These are phyloP conservation scores for Graphium colonna DNA, from an alignment of 2,888 invertebrate species.

Conservation along the genomic window DNA sequence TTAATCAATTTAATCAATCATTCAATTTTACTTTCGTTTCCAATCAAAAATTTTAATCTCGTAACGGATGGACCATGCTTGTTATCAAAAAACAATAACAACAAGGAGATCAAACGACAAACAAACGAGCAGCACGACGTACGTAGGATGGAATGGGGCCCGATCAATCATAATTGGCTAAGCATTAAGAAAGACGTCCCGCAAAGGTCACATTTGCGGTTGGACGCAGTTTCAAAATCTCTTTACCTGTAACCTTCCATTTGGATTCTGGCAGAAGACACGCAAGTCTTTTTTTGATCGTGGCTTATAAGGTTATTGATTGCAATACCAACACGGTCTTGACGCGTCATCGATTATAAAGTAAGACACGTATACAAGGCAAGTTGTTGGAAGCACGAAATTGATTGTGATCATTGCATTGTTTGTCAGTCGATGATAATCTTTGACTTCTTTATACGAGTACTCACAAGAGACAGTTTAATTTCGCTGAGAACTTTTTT, in stretches of 20 bases:
- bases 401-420: too few relatives aligned
- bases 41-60: too few relatives aligned
- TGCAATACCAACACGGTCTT: constrained; percentile 1
- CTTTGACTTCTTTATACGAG: neutral
- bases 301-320: constrained; percentile 9
- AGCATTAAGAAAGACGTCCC: neutral
- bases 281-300: neutral
- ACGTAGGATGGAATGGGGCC: neutral
- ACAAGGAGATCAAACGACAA: too few relatives aligned
- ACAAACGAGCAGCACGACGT: too few relatives aligned
- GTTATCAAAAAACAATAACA: too few relatives aligned
- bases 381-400: too few relatives aligned
- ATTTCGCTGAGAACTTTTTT: too few relatives aligned
- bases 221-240: constrained; percentile 14
- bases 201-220: constrained; percentile 12
- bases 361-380: neutral
- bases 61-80: too few relatives aligned
- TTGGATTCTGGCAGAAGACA: neutral
- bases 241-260: neutral
- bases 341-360: constrained; percentile 11
- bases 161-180: constrained; percentile 6
- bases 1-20: too few relatives aligned
- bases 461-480: too few relatives aligned
- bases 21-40: too few relatives aligned
- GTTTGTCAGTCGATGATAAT: too few relatives aligned